Conservation (phyloP, 1,140 invertebrate genomes). For the Caenorhabditis briggsae region DNA sequence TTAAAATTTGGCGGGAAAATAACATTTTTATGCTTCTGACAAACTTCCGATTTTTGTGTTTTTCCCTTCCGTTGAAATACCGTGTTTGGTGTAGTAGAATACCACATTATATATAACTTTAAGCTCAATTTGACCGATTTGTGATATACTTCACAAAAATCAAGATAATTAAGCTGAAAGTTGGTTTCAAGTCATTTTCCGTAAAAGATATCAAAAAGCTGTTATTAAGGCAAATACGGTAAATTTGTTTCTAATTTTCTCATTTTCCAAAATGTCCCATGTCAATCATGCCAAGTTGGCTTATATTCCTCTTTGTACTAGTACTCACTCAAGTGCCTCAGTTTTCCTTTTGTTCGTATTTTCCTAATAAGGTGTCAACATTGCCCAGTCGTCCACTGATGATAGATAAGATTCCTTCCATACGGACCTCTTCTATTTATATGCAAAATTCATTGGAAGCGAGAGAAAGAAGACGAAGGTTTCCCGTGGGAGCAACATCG, state of each 20-base stretch:
- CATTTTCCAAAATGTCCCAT: not conserved
- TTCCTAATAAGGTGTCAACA: slow-evolving; percentile 45
- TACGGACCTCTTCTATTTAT: slow-evolving; percentile 44
- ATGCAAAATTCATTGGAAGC: slow-evolving; percentile 31
- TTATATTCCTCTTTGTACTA: not conserved
- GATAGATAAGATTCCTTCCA: slow-evolving; percentile 36
- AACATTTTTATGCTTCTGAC: not conserved
- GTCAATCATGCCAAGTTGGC: not conserved
- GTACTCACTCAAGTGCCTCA: not conserved
- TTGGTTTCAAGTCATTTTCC: too few relatives aligned
- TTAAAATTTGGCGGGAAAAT: not conserved
- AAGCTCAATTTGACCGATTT: too few relatives aligned
- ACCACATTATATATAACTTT: too few relatives aligned
- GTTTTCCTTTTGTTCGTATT: not conserved
- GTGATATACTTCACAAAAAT: too few relatives aligned
- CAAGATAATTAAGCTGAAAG: too few relatives aligned
- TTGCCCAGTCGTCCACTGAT: too few relatives aligned
- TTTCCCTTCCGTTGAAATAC: too few relatives aligned
- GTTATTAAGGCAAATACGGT: too few relatives aligned
- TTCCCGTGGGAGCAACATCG: slow-evolving; percentile 22
- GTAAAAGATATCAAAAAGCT: too few relatives aligned
- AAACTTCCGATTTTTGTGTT: not conserved
- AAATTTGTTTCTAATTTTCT: too few relatives aligned
- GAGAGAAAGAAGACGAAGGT: not conserved
- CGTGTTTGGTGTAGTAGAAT: too few relatives aligned